Percentiles rank a stretch among this genome's conserved stretches.
Conservation (phyloP, 2,888 invertebrate genomes). For the Phyllotreta striolata region DNA sequence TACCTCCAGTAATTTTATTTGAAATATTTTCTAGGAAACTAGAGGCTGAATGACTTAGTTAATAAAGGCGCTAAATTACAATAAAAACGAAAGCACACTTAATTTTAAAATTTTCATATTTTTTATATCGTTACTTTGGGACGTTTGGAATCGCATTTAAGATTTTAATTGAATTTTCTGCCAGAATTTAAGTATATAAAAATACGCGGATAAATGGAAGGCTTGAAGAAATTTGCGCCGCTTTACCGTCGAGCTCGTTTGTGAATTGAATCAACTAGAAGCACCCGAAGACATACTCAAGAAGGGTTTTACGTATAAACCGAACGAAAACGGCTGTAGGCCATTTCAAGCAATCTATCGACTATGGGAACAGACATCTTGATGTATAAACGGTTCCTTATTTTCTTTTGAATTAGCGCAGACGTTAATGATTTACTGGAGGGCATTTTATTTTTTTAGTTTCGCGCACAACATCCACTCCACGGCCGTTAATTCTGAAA, state of each 20-base stretch:
- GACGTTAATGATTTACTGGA: slow-evolving; percentile 18
- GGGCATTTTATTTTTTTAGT: slow-evolving; percentile 10
- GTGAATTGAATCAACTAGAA: background rate
- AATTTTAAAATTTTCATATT: too few relatives aligned
- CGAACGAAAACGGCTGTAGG: slow-evolving; percentile 15
- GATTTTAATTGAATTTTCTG: background rate
- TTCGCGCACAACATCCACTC: slow-evolving; percentile 2
- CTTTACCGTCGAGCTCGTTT: slow-evolving; percentile 2
- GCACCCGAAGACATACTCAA: slow-evolving; percentile 5
- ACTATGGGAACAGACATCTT: slow-evolving; percentile 16
- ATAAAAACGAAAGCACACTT: too few relatives aligned
- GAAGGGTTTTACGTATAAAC: slow-evolving; percentile 9
- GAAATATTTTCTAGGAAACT: too few relatives aligned
- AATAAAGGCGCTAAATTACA: too few relatives aligned
- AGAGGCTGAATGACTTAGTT: too few relatives aligned
- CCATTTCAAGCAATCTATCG: slow-evolving; percentile 17
- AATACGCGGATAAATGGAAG: too few relatives aligned
- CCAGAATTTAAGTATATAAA: background rate
- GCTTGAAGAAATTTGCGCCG: background rate
- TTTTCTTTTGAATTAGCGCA: slow-evolving; percentile 17
- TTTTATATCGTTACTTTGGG: too few relatives aligned
- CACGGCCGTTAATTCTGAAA: slow-evolving; percentile 21
- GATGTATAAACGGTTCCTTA: slow-evolving; percentile 7
- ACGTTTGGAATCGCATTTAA: too few relatives aligned
- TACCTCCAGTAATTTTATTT: too few relatives aligned